Percentiles rank a stretch among this genome's conserved stretches.
Evolutionary conservation across 2,113 vertebrate species (phyloP).

Genomic region (Gorsachius goisagi): DNA sequence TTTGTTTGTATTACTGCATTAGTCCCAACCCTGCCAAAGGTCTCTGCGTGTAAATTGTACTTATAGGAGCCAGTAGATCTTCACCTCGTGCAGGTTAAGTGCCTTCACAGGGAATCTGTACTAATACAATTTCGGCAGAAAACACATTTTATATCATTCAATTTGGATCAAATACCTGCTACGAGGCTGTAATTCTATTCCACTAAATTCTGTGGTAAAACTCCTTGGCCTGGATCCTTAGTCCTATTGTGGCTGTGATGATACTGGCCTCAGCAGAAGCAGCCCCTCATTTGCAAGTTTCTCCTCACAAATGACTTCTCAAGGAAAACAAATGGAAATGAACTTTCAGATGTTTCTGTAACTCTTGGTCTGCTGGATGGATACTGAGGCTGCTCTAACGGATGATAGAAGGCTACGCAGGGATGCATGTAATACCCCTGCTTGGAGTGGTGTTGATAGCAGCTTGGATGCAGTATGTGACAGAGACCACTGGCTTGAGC

Average conservation of each 20-base stretch:
- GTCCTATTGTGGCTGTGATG: background rate
- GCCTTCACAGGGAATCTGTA: background rate
- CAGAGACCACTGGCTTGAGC: background rate
- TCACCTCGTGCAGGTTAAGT: background rate
- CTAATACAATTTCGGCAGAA: background rate
- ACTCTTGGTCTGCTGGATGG: background rate
- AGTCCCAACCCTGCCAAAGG: background rate
- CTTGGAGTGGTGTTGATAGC: background rate
- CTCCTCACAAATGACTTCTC: background rate
- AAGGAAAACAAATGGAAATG: background rate
- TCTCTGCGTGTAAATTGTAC: constrained; percentile 4
- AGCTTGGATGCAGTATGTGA: background rate
- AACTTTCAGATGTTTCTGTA: background rate
- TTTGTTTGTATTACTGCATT: background rate
- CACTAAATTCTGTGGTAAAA: background rate
- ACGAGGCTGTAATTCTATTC: background rate
- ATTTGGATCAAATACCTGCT: background rate
- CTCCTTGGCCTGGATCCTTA: background rate
- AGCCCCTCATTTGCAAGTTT: background rate
- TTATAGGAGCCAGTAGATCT: background rate
- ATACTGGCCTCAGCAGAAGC: background rate
- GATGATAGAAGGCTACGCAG: background rate
- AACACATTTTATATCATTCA: background rate
- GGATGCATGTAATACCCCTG: background rate
- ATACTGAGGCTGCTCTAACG: background rate